Percentiles rank a stretch among this genome's conserved stretches.
These are phyloP conservation scores for Phaedon cochleariae DNA, from an alignment of 2,888 invertebrate genomes.

Conservation along the genomic window DNA sequence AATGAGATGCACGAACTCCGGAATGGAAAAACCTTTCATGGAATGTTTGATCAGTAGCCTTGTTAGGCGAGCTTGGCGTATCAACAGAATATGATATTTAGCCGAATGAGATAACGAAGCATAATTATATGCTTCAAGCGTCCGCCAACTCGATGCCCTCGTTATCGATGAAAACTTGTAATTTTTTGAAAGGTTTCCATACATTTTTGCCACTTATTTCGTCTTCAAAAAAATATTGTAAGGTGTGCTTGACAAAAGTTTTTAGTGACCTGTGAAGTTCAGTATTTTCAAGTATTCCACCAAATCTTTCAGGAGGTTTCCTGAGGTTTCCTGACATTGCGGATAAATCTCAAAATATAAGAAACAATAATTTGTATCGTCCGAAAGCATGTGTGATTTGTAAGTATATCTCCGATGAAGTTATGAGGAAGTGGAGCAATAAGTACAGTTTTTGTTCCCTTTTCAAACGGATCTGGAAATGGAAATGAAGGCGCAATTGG, in stretches of 20 bases:
- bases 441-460: too few relatives aligned
- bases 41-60: neutral
- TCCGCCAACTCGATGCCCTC: neutral
- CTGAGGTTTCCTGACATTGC: too few relatives aligned
- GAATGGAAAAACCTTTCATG: slow-evolving; percentile 3
- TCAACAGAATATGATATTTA: neutral
- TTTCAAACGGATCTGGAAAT: too few relatives aligned
- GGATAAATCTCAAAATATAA: too few relatives aligned
- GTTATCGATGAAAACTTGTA: neutral
- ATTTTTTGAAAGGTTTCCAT: neutral
- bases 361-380: too few relatives aligned
- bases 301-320: too few relatives aligned
- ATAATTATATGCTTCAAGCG: neutral
- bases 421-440: too few relatives aligned
- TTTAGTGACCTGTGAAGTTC: too few relatives aligned
- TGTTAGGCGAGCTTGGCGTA: neutral
- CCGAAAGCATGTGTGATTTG: too few relatives aligned
- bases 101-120: neutral
- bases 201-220: neutral
- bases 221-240: neutral
- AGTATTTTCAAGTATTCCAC: too few relatives aligned
- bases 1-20: neutral
- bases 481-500: too few relatives aligned
- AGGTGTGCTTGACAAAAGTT: neutral
- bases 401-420: too few relatives aligned